Conservation (phyloP, 2,797 vertebrate species). For the Paguma larvata region DNA sequence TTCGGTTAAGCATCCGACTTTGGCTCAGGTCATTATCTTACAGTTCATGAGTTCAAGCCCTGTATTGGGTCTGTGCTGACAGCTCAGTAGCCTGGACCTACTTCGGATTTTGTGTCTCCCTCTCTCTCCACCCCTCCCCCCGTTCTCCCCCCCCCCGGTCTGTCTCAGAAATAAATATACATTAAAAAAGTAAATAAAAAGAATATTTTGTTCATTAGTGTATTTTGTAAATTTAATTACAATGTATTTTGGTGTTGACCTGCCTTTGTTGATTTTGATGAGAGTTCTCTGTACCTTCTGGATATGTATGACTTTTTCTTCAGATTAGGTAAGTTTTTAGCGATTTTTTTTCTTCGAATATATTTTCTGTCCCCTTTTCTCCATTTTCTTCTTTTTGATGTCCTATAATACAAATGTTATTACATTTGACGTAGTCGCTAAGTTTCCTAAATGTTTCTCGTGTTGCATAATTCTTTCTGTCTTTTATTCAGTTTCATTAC, state of each 20-base stretch:
- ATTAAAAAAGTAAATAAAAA: too few species aligned
- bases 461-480: neutral
- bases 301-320: neutral
- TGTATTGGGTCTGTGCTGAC: too few species aligned
- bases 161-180: too few species aligned
- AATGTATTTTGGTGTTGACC: neutral
- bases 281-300: neutral
- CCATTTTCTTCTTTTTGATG: neutral
- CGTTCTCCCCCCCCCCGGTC: too few species aligned
- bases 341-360: neutral
- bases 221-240: neutral
- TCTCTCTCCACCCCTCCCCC: too few species aligned
- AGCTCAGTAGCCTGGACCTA: too few species aligned
- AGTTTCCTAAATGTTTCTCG: neutral
- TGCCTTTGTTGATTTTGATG: neutral
- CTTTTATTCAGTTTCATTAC: neutral
- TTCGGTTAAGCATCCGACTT: too few species aligned
- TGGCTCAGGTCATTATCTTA: too few species aligned
- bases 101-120: too few species aligned
- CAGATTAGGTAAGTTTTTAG: neutral
- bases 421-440: neutral
- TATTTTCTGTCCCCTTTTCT: neutral
- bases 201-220: neutral
- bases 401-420: neutral
- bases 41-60: too few species aligned